Evolutionary conservation across 2,888 invertebrate genomes (phyloP), one percentile per base, ranked within the genome.

Genomic region (Habrosyne pyritoides): DNA sequence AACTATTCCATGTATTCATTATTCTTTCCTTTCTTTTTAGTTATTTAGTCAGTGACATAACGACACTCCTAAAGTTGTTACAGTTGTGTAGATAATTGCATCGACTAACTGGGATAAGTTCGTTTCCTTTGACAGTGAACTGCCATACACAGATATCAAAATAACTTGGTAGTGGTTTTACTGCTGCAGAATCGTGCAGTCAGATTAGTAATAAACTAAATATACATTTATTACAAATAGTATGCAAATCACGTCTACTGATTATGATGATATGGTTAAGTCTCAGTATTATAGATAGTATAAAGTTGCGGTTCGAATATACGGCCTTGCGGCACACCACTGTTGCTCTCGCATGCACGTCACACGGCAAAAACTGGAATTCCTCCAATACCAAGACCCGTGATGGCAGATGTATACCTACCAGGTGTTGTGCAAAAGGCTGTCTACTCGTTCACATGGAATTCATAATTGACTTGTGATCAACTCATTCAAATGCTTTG

Each of bases 281-380:
- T 14, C 2, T 33, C 36, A n/a, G 36, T n/a, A 42, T 18, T 6
- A 18, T 42, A 42, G 42, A 42, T 55, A 62, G 66, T 69, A 57
- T 60, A 63, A 63, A 73, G 64, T 65, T 66, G 64, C 64, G 77
- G 74, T 52, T 61, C 66, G 53, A 73, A 72, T 59, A 63, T 62
- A 61, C 77, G 80, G 76, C 87, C 89, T 87, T 89, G 88, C 61
- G 78, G 79, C 57, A 83, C 76, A 62, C 83, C 79, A 75, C 64
- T 62, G 56, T 77, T 69, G 71, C 81, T 83, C 74, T 69, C 66
- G 73, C 71, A 82, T 79, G 76, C 79, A 72, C 64, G 61, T 65
- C 63, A 73, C 74, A 64, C 57, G 66, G 67, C 78, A 84, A 83
- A 81, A 80, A 82, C 79, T 80, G 73, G 81, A 82, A 76, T 81